phyloP scores from a whole-genome alignment of 2,888 invertebrate genomes.

The Brachycybe producta region DNA sequence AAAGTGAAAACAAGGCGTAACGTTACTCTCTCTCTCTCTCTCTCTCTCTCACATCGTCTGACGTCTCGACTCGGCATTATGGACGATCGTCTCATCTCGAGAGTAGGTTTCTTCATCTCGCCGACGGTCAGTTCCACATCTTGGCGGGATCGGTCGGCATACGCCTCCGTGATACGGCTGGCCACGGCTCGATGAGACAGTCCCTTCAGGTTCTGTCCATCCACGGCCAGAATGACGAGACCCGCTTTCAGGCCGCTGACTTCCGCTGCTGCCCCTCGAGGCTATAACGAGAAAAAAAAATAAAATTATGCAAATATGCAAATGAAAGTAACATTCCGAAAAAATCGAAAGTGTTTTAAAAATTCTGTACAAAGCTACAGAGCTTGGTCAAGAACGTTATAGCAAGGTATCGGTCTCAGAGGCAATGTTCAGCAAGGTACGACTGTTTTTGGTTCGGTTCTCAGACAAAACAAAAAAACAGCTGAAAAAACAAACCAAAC shows the following conservation, averaged over 20 bases:
- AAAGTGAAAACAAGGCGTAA: no score
- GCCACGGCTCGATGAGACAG: constrained; percentile 83
- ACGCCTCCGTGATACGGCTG: constrained; percentile 80
- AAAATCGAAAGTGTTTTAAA: no score
- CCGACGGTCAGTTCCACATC: constrained; percentile 82
- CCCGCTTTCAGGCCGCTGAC: constrained; percentile 88
- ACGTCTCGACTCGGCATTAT: constrained; percentile 15
- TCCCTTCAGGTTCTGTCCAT: constrained; percentile 55
- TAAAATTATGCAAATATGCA: no score
- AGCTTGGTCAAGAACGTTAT: no score
- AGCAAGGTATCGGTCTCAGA: no score
- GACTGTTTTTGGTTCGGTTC: no score
- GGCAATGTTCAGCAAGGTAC: no score
- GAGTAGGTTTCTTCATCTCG: constrained; percentile 20
- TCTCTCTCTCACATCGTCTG: constrained; percentile 14
- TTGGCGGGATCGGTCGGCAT: constrained; percentile 72
- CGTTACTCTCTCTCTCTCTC: no score
- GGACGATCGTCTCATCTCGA: constrained; percentile 18
- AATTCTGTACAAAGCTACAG: no score
- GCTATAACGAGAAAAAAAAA: constrained; percentile 44
- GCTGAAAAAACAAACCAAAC: constrained; percentile 10
- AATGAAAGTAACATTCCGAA: no score
- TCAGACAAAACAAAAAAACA: no score
- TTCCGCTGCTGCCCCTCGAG: constrained; percentile 85
- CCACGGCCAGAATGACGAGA: constrained; percentile 82